phyloP scores from a whole-genome alignment of 2,888 invertebrate species.

The Aphidius colemani region DNA sequence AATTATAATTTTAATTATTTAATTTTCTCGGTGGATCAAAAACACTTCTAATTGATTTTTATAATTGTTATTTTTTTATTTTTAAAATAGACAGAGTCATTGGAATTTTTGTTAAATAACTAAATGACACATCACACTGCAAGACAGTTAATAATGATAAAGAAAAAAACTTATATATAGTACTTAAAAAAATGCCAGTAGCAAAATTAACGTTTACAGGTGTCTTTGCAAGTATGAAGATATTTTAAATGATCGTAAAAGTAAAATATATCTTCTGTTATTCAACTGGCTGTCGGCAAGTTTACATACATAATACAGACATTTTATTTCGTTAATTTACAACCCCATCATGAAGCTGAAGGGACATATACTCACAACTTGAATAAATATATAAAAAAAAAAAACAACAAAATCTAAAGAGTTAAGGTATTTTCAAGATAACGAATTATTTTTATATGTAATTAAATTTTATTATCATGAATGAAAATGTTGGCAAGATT shows the following conservation, averaged over 20 bases:
- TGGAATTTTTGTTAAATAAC: constrained; percentile 60
- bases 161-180: background rate
- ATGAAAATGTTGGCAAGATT: background rate
- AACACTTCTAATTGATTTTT: background rate
- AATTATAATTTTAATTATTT: no score
- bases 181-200: constrained; percentile 37
- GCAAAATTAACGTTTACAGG: constrained; percentile 30
- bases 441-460: constrained; percentile 27
- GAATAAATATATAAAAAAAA: constrained; percentile 11
- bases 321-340: constrained; percentile 17
- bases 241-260: constrained; percentile 58
- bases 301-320: background rate
- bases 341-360: background rate
- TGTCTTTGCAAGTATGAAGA: constrained; percentile 37
- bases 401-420: constrained; percentile 7
- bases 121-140: constrained; percentile 42
- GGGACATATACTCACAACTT: constrained; percentile 5
- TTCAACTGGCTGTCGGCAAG: constrained; percentile 24
- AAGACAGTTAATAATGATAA: constrained; percentile 10
- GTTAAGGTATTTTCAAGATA: constrained; percentile 19
- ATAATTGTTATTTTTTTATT: constrained; percentile 52
- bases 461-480: constrained; percentile 13
- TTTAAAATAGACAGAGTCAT: constrained; percentile 54
- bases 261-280: constrained; percentile 50
- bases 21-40: no score